These are phyloP conservation scores for Drosophila peninsularis DNA, from an alignment of 2,888 invertebrate genomes.

Conservation along the genomic window DNA sequence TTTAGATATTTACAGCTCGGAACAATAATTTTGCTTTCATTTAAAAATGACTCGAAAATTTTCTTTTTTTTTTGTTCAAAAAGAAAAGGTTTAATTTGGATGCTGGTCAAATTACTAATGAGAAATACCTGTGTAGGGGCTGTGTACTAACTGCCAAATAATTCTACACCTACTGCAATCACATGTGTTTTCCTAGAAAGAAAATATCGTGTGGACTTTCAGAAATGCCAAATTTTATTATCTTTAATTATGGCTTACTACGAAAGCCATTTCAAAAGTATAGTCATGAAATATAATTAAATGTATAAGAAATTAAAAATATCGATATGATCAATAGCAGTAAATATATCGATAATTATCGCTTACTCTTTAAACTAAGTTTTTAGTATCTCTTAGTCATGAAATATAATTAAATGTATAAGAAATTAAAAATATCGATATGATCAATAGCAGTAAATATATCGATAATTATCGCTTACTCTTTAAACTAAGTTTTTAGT, in stretches of 20 bases:
- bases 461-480: too few relatives aligned
- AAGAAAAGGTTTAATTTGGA: conserved; percentile 25
- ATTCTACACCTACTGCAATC: conserved; percentile 17
- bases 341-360: neutral
- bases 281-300: too few relatives aligned
- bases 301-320: too few relatives aligned
- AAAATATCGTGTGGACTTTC: too few relatives aligned
- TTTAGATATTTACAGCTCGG: conserved; percentile 2
- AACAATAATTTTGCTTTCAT: conserved; percentile 13
- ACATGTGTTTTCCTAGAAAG: neutral
- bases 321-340: too few relatives aligned
- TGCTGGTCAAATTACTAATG: conserved; percentile 30
- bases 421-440: too few relatives aligned
- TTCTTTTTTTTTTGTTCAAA: conserved; percentile 1
- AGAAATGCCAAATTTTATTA: neutral
- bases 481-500: too few relatives aligned
- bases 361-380: neutral
- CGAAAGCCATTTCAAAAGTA: too few relatives aligned
- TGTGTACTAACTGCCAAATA: conserved; percentile 3
- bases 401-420: too few relatives aligned
- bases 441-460: too few relatives aligned
- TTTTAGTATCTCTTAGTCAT: neutral
- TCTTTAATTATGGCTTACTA: neutral
- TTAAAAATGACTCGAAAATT: conserved; percentile 7
- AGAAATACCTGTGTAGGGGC: neutral